A percentile compares a stretch with the other conserved stretches of the same genome.
Conservation (phyloP, 2,888 invertebrate genomes). For the Coenonympha arcania region DNA sequence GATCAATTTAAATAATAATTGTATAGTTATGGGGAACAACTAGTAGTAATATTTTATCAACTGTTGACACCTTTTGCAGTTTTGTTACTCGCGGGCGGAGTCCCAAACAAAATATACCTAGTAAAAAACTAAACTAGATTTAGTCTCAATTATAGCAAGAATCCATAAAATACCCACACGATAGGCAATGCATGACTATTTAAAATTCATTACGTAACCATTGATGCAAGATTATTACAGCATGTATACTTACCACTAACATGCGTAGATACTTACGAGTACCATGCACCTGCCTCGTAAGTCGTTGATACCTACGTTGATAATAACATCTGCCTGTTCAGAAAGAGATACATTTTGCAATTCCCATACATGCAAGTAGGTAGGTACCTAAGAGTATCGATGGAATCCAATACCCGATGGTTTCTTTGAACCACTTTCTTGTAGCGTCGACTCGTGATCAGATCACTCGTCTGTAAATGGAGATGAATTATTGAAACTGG, state of each 20-base stretch:
- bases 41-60: too few relatives aligned
- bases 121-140: too few relatives aligned
- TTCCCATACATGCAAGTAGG: background rate
- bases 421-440: conserved; percentile 9
- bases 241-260: background rate
- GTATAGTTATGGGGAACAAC: too few relatives aligned
- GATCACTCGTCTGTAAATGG: conserved; percentile 7
- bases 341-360: background rate
- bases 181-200: too few relatives aligned
- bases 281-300: background rate
- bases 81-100: too few relatives aligned
- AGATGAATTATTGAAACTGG: conserved; percentile 2
- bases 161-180: too few relatives aligned
- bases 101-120: too few relatives aligned
- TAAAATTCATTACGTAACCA: background rate
- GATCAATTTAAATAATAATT: too few relatives aligned
- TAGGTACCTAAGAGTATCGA: background rate
- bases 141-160: too few relatives aligned
- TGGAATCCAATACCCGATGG: conserved; percentile 7
- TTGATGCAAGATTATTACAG: background rate
- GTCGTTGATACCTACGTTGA: background rate
- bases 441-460: background rate
- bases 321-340: background rate
- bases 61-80: too few relatives aligned
- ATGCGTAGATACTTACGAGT: background rate